Percentiles rank a stretch among this genome's conserved stretches.
Evolutionary conservation across 2,888 invertebrate species (phyloP).

Genomic region (Cremastobaeus sp.): DNA sequence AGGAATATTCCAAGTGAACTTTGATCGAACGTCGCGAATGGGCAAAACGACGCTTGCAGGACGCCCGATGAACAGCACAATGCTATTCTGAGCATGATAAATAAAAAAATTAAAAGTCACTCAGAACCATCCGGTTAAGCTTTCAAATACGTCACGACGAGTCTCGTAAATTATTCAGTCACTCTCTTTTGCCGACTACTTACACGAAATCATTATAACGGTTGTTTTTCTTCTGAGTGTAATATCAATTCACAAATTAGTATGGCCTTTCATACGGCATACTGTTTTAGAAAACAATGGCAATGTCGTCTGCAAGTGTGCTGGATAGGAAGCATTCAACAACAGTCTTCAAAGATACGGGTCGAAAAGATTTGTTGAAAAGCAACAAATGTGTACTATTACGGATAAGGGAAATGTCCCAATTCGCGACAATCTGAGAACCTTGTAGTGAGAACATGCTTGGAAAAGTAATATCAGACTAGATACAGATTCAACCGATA

Average conservation of each 20-base stretch:
- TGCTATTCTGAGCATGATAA: constrained; percentile 65
- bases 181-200: constrained; percentile 54
- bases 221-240: constrained; percentile 9
- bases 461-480: too few species aligned
- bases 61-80: constrained; percentile 38
- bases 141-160: constrained; percentile 55
- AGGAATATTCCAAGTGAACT: constrained; percentile 71
- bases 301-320: too few species aligned
- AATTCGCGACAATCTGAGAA: too few species aligned
- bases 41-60: constrained; percentile 59
- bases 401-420: too few species aligned
- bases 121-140: constrained; percentile 55
- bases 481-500: too few species aligned
- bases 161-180: constrained; percentile 53
- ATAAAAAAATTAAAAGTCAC: constrained; percentile 68
- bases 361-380: too few species aligned
- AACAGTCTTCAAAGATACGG: too few species aligned
- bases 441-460: too few species aligned
- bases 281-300: neutral
- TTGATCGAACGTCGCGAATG: constrained; percentile 63
- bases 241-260: constrained; percentile 14
- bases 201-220: constrained; percentile 45
- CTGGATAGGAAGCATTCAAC: too few species aligned
- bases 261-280: too few species aligned
- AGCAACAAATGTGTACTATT: too few species aligned